Evolutionary conservation across 2,888 invertebrate species (phyloP), one percentile per base, ranked within the genome.

Genomic region (Nebria salina): DNA sequence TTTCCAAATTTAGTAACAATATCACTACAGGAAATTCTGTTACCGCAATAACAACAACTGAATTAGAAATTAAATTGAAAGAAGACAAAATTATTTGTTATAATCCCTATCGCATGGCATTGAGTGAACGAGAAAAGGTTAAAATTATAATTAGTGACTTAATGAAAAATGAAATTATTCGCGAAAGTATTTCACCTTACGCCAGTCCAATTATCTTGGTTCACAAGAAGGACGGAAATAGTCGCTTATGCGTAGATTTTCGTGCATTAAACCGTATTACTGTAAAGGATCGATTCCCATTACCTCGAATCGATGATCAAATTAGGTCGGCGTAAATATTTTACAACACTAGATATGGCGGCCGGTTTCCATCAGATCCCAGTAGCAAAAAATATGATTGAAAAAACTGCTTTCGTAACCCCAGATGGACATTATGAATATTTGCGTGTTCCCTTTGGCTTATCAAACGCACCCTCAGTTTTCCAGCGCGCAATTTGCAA

Each of bases 261-360:
- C 66, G 76, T 20, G 78, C 76, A 34, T 34, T 80, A 75, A 72
- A 76, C 75, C 26, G 85, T 83, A 84, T 86, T 26, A 83, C 86
- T 0, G 79, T 85, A 7, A 85, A 85, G 2, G 85, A 86, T 83
- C 41, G 86, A 11, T 85, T 86, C 82, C 86, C 85, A 5, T 85
- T 86, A 70, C 86, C 86, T 65, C 72, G 83, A 81, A 83, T 86
- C 43, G 78, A 84, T 83, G 86, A 87, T 72, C 84, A 84, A 83
- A 43, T 4, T 83, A 82, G 64, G 70, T 75, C 25, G 83, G 82
- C 1, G 9, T 54, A 54, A 42, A 13, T 75, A 54, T 42, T 75
- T 75, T 54, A 75, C 75, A 3, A 54, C 11, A 6, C 15, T 43
- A 0, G 75, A 75, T 15, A 75, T 75, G 75, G 64, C 75, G 5